Percentiles rank a stretch among this genome's conserved stretches.
phyloP scores from a whole-genome alignment of 2,113 vertebrate genomes.

The Carollia perspicillata region DNA sequence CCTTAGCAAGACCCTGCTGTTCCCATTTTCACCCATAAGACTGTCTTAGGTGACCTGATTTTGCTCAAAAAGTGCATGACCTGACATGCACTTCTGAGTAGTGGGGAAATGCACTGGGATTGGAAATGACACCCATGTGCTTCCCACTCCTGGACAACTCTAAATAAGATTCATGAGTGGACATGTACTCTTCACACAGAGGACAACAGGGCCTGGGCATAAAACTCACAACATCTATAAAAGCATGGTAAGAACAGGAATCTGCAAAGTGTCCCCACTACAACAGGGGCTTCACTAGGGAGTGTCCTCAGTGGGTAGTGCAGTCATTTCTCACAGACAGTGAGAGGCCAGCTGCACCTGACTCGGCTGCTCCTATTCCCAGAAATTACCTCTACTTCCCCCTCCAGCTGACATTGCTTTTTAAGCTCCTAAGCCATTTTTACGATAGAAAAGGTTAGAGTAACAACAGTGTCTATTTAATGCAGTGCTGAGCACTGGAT shows the following conservation, averaged over 20 bases:
- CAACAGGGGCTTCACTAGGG: background rate
- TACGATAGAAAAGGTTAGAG: background rate
- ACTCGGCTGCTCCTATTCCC: background rate
- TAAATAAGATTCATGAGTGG: background rate
- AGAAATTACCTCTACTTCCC: background rate
- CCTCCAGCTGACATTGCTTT: background rate
- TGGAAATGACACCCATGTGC: background rate
- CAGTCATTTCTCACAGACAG: background rate
- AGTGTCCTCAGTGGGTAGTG: background rate
- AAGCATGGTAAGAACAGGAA: background rate
- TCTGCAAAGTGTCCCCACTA: background rate
- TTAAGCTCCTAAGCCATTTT: conserved; percentile 22
- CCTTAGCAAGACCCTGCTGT: background rate
- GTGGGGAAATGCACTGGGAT: fast-evolving
- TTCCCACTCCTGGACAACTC: background rate
- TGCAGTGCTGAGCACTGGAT: background rate
- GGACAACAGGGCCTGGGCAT: background rate
- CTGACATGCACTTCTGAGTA: background rate
- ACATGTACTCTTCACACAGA: background rate
- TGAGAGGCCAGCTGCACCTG: background rate
- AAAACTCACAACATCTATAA: background rate
- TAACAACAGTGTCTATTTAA: background rate
- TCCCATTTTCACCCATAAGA: background rate
- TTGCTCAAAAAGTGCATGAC: no score
- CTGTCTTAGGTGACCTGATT: no score